Base-by-base conservation (phyloP, 2,113 vertebrate genomes). In the Neotragus moschatus region DNA sequence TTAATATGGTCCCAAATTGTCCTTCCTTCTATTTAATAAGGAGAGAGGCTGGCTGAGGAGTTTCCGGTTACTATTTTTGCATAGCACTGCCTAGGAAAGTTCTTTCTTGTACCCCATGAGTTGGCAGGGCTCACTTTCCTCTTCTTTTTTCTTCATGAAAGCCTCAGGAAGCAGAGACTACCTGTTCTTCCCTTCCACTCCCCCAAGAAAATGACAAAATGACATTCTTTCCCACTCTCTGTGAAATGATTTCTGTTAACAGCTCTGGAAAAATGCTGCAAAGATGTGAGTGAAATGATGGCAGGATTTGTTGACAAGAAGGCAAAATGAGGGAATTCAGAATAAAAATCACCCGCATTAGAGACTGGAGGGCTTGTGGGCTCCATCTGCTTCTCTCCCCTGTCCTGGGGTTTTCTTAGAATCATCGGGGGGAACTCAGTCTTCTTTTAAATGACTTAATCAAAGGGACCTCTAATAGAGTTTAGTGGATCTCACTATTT, bases 221-320 rank as follows among this genome's bases (percentile, higher is more conserved):
- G 97, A 95, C 94, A 98, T 95, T 90, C 88, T 93, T 97, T 90
- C 55, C 49, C 36, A 91, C 49, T 96, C 70, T 90, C 94, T 96
- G 93, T 93, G 58, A 97, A 95, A 97, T 95, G 91, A 97, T 97
- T 97, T 98, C 89, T 98, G 93, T 97, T 97, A 98, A 97, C 86
- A 97, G 89, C 85, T 93, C 86, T 93, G 91, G 95, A 94, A 96
- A 86, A 97, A 98, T 61, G 47, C 84, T 91, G 84, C 80, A 94
- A 95, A 94, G 53, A 97, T 96, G 79, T 98, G 96, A 97, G 89
- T 81, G 75, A 98, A 97, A 97, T 96, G 87, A 96, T 89, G 94
- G 86, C 85, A 97, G 89, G 28, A 96, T 97, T 94, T 98, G 96
- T 97, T 98, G 98, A 97, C 94, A 97, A 96, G 93, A 95, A 96